Evolutionary conservation across 2,113 vertebrate species (phyloP).

Genomic region (Lynx canadensis): DNA sequence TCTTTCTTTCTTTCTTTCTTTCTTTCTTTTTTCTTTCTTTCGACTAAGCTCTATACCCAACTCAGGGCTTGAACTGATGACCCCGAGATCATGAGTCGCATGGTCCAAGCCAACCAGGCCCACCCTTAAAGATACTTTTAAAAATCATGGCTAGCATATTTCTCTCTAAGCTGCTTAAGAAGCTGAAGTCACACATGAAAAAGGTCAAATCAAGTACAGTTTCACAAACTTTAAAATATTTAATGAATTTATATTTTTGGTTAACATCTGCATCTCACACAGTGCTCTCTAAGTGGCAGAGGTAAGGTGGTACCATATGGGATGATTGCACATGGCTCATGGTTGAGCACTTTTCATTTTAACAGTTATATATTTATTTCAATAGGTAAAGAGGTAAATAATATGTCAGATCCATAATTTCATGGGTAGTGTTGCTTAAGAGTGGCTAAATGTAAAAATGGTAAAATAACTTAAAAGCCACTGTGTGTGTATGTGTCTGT

Average conservation of each 20-base stretch:
- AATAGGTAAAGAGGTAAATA: background rate
- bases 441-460: background rate
- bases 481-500: background rate
- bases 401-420: background rate
- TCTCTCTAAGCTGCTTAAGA: background rate
- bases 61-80: background rate
- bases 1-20: background rate
- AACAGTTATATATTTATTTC: background rate
- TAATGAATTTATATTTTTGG: background rate
- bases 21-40: background rate
- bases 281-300: background rate
- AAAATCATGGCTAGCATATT: background rate
- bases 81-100: background rate
- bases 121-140: background rate
- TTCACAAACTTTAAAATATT: background rate
- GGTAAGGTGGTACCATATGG: background rate
- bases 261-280: background rate
- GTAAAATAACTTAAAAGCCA: background rate
- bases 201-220: background rate
- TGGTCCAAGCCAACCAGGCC: background rate
- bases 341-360: background rate
- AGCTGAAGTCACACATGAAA: background rate
- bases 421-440: background rate
- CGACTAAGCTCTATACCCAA: background rate
- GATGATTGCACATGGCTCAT: too few relatives aligned